Evolutionary conservation across 2,888 invertebrate species (phyloP).

Genomic region (Dinocampus coccinellae): DNA sequence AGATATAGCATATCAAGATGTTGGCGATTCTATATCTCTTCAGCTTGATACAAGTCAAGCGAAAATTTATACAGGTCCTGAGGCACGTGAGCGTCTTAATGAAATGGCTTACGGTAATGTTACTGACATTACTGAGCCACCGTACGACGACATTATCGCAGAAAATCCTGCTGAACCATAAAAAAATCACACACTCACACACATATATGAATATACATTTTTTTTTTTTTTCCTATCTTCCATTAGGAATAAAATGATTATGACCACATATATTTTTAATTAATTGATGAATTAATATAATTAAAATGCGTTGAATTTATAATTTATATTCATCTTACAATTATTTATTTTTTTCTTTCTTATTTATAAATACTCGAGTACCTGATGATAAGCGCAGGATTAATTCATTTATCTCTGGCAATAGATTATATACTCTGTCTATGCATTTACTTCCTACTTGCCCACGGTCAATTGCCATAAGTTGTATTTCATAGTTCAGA

Average conservation of each 20-base stretch:
- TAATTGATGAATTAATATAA: not conserved
- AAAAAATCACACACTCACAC: too few relatives aligned
- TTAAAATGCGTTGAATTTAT: too few relatives aligned
- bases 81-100: slow-evolving; percentile 46
- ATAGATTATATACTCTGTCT: too few relatives aligned
- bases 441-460: too few relatives aligned
- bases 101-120: slow-evolving; percentile 30
- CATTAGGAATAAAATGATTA: not conserved
- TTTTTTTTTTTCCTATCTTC: not conserved
- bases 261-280: not conserved
- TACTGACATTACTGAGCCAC: slow-evolving; percentile 5
- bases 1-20: slow-evolving; percentile 55
- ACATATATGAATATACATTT: not conserved
- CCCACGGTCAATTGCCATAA: too few relatives aligned
- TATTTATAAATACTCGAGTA: too few relatives aligned
- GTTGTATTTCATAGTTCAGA: too few relatives aligned
- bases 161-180: not conserved
- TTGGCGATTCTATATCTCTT: slow-evolving; percentile 51
- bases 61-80: slow-evolving; percentile 51
- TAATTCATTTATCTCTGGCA: too few relatives aligned
- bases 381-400: too few relatives aligned
- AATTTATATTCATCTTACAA: too few relatives aligned
- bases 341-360: too few relatives aligned
- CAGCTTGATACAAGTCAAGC: slow-evolving; percentile 51
- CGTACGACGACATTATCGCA: not conserved